Percentiles rank a stretch among this genome's conserved stretches.
Evolutionary conservation across 1,140 invertebrate species (phyloP).

Genomic region (Neuroterus valhalla): DNA sequence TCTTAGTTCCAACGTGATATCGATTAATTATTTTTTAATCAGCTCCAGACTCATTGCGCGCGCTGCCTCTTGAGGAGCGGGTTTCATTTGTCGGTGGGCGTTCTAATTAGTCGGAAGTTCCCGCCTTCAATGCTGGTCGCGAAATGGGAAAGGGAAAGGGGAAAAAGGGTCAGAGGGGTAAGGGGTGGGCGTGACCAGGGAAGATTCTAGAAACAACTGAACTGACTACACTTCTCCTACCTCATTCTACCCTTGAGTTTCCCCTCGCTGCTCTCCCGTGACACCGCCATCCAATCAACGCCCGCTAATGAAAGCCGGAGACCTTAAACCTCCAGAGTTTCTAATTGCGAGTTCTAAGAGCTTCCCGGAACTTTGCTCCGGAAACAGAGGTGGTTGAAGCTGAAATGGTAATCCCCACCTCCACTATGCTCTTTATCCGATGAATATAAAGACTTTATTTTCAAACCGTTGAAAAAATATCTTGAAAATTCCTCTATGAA

Average conservation of each 20-base stretch:
- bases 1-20: not conserved
- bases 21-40: conserved; percentile 46
- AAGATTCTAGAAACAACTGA: conserved; percentile 72
- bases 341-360: conserved; percentile 48
- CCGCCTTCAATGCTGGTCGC: conserved; percentile 70
- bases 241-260: conserved; percentile 44
- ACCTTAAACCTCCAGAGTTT: conserved; percentile 43
- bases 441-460: conserved; percentile 12
- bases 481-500: conserved; percentile 9
- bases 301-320: conserved; percentile 61
- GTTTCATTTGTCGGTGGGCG: conserved; percentile 73
- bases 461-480: conserved; percentile 8
- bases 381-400: not conserved
- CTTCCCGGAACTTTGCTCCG: not conserved
- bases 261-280: conserved; percentile 43
- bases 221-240: conserved; percentile 60
- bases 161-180: no score
- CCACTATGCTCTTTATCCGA: conserved; percentile 11
- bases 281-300: conserved; percentile 65
- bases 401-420: conserved; percentile 15
- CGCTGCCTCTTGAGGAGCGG: conserved; percentile 45
- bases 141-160: conserved; percentile 60
- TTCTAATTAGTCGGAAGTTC: conserved; percentile 72
- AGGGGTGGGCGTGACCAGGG: conserved; percentile 66
- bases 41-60: conserved; percentile 46